Conservation (phyloP, 2,888 invertebrate species). For the Marasmarcha lunaedactyla region DNA sequence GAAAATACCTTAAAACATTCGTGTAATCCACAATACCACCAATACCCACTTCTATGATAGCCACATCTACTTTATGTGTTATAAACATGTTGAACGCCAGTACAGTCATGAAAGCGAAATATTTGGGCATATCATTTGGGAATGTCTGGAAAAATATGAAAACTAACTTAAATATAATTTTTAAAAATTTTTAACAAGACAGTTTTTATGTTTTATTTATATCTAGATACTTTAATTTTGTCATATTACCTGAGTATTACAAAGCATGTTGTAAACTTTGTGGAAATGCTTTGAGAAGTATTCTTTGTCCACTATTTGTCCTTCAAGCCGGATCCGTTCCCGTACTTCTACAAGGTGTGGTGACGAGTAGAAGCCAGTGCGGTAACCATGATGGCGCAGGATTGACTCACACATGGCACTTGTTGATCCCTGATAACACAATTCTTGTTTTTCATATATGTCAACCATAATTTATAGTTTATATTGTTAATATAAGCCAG, state of each 20-base stretch:
- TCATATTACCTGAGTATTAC: constrained; percentile 32
- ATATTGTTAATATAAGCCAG: background rate
- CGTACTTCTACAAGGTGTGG: constrained; percentile 94
- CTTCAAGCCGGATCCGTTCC: constrained; percentile 92
- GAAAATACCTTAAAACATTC: constrained; percentile 90
- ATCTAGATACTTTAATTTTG: background rate
- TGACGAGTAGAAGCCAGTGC: constrained; percentile 95
- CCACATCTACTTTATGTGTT: constrained; percentile 88
- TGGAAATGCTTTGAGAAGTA: constrained; percentile 87
- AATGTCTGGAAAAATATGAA: constrained; percentile 44
- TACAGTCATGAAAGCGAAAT: constrained; percentile 94
- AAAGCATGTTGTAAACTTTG: constrained; percentile 77
- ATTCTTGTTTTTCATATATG: background rate
- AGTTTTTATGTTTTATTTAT: background rate
- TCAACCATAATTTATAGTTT: no score
- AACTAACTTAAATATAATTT: background rate
- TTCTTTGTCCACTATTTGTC: constrained; percentile 78
- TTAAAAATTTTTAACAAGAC: background rate
- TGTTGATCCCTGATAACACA: constrained; percentile 79
- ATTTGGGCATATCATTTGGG: constrained; percentile 86
- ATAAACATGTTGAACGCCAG: constrained; percentile 91
- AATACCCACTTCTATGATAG: constrained; percentile 96
- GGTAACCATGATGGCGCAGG: constrained; percentile 83
- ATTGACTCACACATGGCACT: constrained; percentile 94
- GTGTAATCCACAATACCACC: constrained; percentile 96